Evolutionary conservation across 2,113 vertebrate genomes (phyloP), one percentile per base, ranked within the genome.

Genomic region (Gulo gulo): DNA sequence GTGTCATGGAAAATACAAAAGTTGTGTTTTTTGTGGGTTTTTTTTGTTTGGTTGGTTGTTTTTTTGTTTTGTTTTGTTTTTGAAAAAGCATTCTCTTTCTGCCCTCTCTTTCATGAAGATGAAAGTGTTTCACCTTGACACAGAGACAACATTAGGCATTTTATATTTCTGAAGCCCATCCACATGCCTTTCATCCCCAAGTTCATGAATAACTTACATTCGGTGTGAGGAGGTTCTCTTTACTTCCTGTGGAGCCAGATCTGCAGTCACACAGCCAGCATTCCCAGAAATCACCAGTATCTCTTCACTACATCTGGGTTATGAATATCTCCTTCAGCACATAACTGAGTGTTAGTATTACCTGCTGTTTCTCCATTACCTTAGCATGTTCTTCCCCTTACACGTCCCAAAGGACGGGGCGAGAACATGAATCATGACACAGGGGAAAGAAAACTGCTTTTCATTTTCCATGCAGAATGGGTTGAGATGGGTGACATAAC

Each of bases 51-150:
- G 79, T 88, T 94, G 26, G 2, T 61, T 29, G 24, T 24, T 12
- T 83, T 42, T 34, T 63, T 61, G 1, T 88, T 93, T 20, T 29
- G 55, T 57, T 73, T 34, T 26, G 79, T 91, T 94, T n/a, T 31
- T 15, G 21, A 50, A 73, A 93, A 91, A 93, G 26, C n/a, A 88
- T 91, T 98, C 50, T 90, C 80, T 97, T 88, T 97, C 74, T 95
- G 50, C 50, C 94, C 63, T 96, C 31, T 78, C 87, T 96, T 97
- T 98, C 87, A 92, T 92, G 90, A 97, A 97, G 96, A 98, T 97
- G 73, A 97, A 98, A 98, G 96, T 85, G 18, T 90, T 96, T 97
- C 81, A 88, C 93, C 94, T 97, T 97, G 97, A 97, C 97, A 96
- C 2, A 0, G n/a, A 97, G 94, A 95, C 94, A 97, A 95, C 92